A percentile compares a stretch with the other conserved stretches of the same genome.
Evolutionary conservation across 2,888 invertebrate genomes (phyloP).

Genomic region (Drosophila kanekoi): DNA sequence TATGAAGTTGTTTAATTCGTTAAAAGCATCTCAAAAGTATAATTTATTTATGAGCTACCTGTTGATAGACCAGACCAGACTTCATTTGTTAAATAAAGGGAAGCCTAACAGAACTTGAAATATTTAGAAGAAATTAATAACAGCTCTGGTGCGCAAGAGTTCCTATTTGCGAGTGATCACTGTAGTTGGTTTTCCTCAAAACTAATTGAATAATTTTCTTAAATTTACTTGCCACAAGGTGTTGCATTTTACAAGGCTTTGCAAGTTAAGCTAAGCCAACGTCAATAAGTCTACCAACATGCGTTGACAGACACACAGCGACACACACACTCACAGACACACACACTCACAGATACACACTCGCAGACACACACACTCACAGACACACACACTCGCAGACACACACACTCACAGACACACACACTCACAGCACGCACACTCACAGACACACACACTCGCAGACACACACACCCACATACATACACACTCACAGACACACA

Average conservation of each 20-base stretch:
- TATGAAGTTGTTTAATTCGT: neutral
- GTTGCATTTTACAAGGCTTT: neutral
- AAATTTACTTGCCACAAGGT: neutral
- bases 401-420: neutral
- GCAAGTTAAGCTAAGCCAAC: slow-evolving; percentile 9
- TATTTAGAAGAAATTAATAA: no score
- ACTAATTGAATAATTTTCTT: slow-evolving; percentile 6
- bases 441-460: slow-evolving; percentile 2
- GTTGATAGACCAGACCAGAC: neutral
- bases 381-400: neutral
- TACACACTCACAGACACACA: slow-evolving; percentile 7
- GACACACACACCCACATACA: neutral
- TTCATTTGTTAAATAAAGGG: no score
- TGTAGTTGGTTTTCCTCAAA: neutral
- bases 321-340: neutral
- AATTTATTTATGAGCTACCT: no score
- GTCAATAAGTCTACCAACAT: slow-evolving; percentile 5
- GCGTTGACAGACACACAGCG: slow-evolving; percentile 2
- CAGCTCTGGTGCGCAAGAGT: neutral
- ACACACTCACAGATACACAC: slow-evolving; percentile 6
- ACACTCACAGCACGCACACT: no score
- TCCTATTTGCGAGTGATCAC: neutral
- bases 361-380: slow-evolving; percentile 3
- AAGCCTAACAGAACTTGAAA: no score
- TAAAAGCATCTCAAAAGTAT: neutral